These are phyloP conservation scores for Dicyrtoma fusca DNA, from an alignment of 2,888 invertebrate species.

Conservation along the genomic window DNA sequence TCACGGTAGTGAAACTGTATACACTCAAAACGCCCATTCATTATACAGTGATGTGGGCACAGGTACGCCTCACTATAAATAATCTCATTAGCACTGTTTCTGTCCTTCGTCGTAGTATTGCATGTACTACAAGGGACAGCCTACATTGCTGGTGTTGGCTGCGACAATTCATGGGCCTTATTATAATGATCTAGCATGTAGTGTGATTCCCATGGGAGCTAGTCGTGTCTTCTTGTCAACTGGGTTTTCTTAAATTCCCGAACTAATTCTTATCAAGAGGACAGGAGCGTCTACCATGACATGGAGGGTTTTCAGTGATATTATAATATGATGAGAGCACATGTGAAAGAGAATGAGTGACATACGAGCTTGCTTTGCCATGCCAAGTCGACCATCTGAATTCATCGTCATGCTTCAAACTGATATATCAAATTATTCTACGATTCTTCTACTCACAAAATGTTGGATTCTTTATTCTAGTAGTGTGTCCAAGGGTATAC, in stretches of 20 bases:
- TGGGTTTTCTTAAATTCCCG: constrained; percentile 39
- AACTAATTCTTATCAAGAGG: constrained; percentile 41
- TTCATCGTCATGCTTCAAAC: constrained; percentile 32
- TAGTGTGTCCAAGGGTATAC: too few relatives aligned
- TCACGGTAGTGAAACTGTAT: constrained; percentile 24
- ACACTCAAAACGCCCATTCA: constrained; percentile 48
- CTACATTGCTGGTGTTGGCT: too few relatives aligned
- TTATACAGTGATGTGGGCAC: constrained; percentile 43
- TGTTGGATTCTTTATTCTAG: too few relatives aligned
- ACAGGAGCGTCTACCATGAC: constrained; percentile 39
- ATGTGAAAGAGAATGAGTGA: constrained; percentile 19
- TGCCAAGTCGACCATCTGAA: constrained; percentile 35
- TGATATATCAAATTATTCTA: constrained; percentile 18
- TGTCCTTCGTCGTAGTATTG: background rate
- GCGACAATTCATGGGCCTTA: background rate
- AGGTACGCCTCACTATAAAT: constrained; percentile 50
- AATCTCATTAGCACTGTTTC: constrained; percentile 52
- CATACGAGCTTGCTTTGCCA: constrained; percentile 25
- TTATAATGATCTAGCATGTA: constrained; percentile 10
- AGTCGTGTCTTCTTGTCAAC: constrained; percentile 26
- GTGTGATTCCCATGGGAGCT: constrained; percentile 36
- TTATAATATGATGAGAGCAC: background rate
- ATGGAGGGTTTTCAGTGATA: constrained; percentile 31
- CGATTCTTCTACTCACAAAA: background rate
- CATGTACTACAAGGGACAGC: too few relatives aligned